Conservation (phyloP, 37 sponge, comb jelly and placozoan genomes). For the Halichondria panicea region DNA sequence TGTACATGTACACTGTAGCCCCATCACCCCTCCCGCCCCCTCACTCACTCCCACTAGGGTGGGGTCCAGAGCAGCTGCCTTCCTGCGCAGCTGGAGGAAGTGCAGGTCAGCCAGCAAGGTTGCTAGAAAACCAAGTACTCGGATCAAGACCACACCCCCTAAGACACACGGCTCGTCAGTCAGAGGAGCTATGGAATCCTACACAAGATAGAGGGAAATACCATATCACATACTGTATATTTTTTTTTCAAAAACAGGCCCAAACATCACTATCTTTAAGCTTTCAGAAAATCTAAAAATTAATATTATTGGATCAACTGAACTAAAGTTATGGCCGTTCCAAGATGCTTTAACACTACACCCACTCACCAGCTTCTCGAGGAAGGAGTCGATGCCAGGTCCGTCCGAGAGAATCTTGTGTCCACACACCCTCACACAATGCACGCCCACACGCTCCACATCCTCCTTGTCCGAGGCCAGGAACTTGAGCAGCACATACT, state of each 20-base stretch:
- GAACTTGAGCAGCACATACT: conserved; percentile 57
- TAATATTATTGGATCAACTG: too few relatives aligned
- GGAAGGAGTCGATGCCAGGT: not conserved
- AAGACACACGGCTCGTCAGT: not conserved
- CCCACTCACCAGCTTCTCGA: conserved; percentile 28
- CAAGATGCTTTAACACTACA: too few relatives aligned
- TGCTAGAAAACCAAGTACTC: conserved; percentile 45
- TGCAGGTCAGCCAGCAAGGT: conserved; percentile 48
- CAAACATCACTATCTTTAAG: too few relatives aligned
- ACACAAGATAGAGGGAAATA: not conserved
- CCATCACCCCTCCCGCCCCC: not conserved
- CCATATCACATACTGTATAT: too few relatives aligned
- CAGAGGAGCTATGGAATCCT: conserved; percentile 25
- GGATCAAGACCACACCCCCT: conserved; percentile 16
- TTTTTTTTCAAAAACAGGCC: too few relatives aligned
- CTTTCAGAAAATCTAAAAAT: too few relatives aligned
- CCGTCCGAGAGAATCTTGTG: conserved; percentile 17
- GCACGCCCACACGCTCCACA: conserved; percentile 47
- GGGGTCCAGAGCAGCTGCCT: conserved; percentile 38
- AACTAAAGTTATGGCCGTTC: too few relatives aligned
- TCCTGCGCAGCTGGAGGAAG: conserved; percentile 1
- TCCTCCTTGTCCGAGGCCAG: conserved; percentile 17
- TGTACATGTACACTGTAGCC: not conserved
- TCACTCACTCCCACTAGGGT: conserved; percentile 17
- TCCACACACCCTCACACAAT: conserved; percentile 45